Conservation (phyloP, 2,888 invertebrate genomes). For the Ischnus inquisitorius region DNA sequence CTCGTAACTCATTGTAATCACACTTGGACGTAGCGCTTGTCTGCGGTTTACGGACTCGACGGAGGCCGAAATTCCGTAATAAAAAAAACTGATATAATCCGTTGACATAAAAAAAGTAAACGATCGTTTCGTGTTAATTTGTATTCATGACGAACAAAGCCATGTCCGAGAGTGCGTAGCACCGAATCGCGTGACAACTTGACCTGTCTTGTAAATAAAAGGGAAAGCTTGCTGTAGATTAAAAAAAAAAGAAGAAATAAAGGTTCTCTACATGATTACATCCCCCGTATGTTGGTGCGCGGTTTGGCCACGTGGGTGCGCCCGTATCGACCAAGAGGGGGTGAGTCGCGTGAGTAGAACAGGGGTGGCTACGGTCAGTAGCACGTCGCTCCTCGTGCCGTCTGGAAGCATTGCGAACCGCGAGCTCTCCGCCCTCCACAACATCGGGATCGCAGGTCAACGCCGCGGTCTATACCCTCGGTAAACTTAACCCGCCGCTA, state of each 20-base stretch:
- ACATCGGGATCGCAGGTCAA: conserved; percentile 41
- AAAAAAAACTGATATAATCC: conserved; percentile 23
- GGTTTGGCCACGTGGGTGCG: conserved; percentile 82
- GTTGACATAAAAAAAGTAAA: background rate
- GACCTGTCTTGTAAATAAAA: conserved; percentile 54
- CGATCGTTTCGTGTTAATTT: background rate
- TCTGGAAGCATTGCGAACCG: conserved; percentile 55
- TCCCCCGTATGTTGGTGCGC: conserved; percentile 72
- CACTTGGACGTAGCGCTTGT: background rate
- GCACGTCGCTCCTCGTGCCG: conserved; percentile 81
- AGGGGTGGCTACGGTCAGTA: conserved; percentile 79
- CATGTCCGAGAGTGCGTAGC: background rate
- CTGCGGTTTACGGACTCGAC: background rate
- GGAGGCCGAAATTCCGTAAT: background rate
- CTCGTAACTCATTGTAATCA: background rate
- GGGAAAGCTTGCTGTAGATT: conserved; percentile 21
- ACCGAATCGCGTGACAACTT: conserved; percentile 31
- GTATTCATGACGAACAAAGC: conserved; percentile 32
- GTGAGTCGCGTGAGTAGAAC: conserved; percentile 65
- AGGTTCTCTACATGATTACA: conserved; percentile 46
- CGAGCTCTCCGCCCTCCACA: conserved; percentile 29
- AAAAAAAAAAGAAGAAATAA: conserved; percentile 26
- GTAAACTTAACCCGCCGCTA: conserved; percentile 23
- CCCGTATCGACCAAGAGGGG: conserved; percentile 79
- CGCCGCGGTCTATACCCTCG: conserved; percentile 27